These are phyloP conservation scores for Epizoanthus stellaris DNA, from an alignment of 92 coral and sea anemone genomes.

Conservation along the genomic window DNA sequence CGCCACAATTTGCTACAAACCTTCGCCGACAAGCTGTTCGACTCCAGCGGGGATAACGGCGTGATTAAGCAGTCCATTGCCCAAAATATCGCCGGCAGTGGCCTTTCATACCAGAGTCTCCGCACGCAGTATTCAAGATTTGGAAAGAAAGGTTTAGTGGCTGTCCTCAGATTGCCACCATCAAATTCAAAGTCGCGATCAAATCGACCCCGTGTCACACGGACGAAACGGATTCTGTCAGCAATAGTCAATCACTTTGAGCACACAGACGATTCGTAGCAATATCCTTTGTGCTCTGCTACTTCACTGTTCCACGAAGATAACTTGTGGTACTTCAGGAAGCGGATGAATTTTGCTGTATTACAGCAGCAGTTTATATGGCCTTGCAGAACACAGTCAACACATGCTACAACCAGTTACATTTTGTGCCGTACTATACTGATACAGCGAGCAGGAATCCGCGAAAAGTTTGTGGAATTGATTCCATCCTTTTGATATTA, in stretches of 20 bases:
- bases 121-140: not conserved
- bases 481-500: too few relatives aligned
- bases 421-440: not conserved
- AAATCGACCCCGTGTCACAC: conserved; percentile 3
- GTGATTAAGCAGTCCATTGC: not conserved
- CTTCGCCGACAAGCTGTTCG: not conserved
- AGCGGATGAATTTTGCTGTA: conserved; percentile 7
- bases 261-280: conserved; percentile 19
- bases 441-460: not conserved
- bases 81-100: conserved; percentile 6
- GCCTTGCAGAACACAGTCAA: not conserved
- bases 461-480: too few relatives aligned
- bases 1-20: not conserved
- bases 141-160: conserved; percentile 3
- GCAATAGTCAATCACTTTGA: conserved; percentile 18
- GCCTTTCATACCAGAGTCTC: not conserved
- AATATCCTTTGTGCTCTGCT: conserved; percentile 11
- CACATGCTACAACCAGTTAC: conserved; percentile 2
- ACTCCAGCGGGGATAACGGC: not conserved
- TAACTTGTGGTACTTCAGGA: conserved; percentile 2
- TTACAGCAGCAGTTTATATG: not conserved
- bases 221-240: not conserved
- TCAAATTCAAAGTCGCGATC: not conserved
- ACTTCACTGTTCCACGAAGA: not conserved
- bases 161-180: not conserved